Evolutionary conservation across 2,113 vertebrate species (phyloP), one percentile per base, ranked within the genome.

Genomic region (Cynoglossus semilaevis): DNA sequence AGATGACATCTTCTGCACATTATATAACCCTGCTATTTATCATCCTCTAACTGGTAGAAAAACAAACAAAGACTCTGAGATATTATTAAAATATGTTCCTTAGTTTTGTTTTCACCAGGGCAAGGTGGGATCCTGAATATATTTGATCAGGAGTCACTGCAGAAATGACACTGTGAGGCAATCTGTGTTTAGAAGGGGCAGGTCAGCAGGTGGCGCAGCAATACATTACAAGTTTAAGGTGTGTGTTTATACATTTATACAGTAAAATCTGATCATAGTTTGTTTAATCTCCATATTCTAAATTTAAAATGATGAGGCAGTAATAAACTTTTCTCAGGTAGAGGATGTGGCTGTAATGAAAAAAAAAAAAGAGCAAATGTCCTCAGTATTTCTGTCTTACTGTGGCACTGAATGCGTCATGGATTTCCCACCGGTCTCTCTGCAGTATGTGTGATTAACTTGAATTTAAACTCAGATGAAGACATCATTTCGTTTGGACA

Each of bases 171-270:
- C 69, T 74, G 77, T 50, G 78, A 69, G 47, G 67, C 72, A 78
- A 79, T 84, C 78, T 81, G 72, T 70, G 72, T 70, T 60, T 44
- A 42, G 18, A 37, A 19, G 7, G 34, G 7, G 58, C 48, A 38
- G 48, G 65, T 76, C 57, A 63, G 77, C 59, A n/a, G 65, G 58
- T 34, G 51, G 16, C 63, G 12, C 29, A 38, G 22, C 15, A 50
- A n/a, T 49, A 17, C 22, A 34, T 13, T 17, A 12, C 51, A 42
- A 63, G 46, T 70, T 72, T 43, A 47, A 13, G 9, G 13, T 29
- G 22, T 6, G n/a, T n/a, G n/a, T n/a, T n/a, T n/a, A 29, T 4
- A 29, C 22, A 29, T 29, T 29, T 41, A 34, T 15, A 5, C 3
- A 22, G 0, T 38, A 15, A 48, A 17, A 14, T 29, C 9, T 15